Conservation (phyloP, 1,140 invertebrate genomes). For the Drosophila fuyamai region DNA sequence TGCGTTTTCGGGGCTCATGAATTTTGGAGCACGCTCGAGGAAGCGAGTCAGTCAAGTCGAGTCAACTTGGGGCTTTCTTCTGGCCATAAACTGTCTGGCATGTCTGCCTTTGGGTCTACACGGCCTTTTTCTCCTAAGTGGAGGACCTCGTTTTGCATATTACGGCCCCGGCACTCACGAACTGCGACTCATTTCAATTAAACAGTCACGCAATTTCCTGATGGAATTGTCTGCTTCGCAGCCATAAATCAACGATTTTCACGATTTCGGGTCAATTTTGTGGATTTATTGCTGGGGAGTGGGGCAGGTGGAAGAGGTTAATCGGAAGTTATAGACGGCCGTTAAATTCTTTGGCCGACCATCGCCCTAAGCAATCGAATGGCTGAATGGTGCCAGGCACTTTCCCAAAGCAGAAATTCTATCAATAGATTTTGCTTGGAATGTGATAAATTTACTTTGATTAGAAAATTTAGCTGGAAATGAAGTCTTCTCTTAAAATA, state of each 20-base stretch:
- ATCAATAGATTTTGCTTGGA: not conserved
- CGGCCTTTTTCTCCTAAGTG: slow-evolving; percentile 31
- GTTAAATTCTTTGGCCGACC: slow-evolving; percentile 34
- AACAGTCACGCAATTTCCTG: slow-evolving; percentile 76
- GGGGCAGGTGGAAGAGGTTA: slow-evolving; percentile 16
- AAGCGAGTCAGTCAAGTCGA: slow-evolving; percentile 59
- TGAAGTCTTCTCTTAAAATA: too few species aligned
- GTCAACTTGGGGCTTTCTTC: slow-evolving; percentile 32
- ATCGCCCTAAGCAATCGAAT: slow-evolving; percentile 9
- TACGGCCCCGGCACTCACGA: slow-evolving; percentile 19
- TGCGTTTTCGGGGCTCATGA: slow-evolving; percentile 81
- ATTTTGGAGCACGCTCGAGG: slow-evolving; percentile 72
- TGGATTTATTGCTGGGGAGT: slow-evolving; percentile 15
- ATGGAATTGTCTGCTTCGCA: slow-evolving; percentile 65
- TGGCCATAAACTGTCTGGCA: slow-evolving; percentile 54
- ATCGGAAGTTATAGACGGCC: slow-evolving; percentile 30
- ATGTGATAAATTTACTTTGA: not conserved
- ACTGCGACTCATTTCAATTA: slow-evolving; percentile 66
- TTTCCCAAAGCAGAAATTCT: not conserved
- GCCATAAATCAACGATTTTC: slow-evolving; percentile 67
- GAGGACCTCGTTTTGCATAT: slow-evolving; percentile 50
- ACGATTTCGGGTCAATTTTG: slow-evolving; percentile 50
- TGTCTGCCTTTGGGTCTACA: slow-evolving; percentile 27
- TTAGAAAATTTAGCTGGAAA: not conserved
- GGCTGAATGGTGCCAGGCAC: slow-evolving; percentile 13